Evolutionary conservation across 2,797 vertebrate genomes (phyloP).

Genomic region (Stomatorhinus walkeri): DNA sequence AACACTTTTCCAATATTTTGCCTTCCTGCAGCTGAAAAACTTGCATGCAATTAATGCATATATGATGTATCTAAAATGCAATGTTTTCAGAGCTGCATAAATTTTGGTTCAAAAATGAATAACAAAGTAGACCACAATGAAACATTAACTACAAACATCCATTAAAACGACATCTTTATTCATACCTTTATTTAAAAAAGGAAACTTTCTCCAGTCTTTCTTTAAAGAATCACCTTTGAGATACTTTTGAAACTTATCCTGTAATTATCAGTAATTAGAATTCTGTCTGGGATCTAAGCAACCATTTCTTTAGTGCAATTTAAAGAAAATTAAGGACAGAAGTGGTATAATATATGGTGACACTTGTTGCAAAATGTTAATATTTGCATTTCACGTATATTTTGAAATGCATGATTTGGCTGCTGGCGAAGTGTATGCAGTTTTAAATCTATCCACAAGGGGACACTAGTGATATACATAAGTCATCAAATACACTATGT

Average conservation of each 20-base stretch:
- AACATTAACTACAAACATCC: neutral
- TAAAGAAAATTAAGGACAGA: neutral
- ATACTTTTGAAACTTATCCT: neutral
- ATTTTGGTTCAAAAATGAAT: neutral
- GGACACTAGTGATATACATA: conserved; percentile 52
- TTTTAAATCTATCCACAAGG: conserved; percentile 43
- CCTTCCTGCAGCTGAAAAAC: neutral
- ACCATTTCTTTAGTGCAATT: conserved; percentile 6
- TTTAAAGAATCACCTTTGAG: neutral
- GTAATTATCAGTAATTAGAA: conserved; percentile 3
- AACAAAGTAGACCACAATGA: neutral
- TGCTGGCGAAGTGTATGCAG: neutral
- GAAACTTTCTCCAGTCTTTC: neutral
- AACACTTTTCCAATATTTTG: neutral
- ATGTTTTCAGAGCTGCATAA: neutral
- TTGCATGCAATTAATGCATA: neutral
- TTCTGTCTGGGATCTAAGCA: neutral
- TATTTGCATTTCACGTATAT: neutral
- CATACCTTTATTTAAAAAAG: neutral
- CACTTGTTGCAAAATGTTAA: neutral
- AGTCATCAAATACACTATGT: conserved; percentile 31
- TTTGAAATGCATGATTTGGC: neutral
- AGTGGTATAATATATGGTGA: neutral
- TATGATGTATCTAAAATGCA: neutral
- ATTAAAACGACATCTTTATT: neutral